A percentile compares a stretch with the other conserved stretches of the same genome.
Conservation (phyloP, 2,113 vertebrate genomes). For the Ammodytes marinus region DNA sequence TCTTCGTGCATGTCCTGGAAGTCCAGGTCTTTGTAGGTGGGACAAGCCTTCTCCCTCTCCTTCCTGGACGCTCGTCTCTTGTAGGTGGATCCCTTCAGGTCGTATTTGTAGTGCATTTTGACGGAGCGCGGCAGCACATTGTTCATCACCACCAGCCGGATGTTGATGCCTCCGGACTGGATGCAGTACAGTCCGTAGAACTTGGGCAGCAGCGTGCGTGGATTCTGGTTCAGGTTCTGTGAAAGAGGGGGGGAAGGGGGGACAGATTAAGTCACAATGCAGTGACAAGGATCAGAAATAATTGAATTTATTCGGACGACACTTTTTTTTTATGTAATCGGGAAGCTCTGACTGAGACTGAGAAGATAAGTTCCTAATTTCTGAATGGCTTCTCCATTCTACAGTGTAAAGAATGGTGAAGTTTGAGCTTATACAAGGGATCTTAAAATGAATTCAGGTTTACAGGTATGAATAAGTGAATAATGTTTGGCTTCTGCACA, state of each 20-base stretch:
- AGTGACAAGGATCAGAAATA: not conserved
- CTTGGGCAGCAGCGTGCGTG: slow-evolving; percentile 85
- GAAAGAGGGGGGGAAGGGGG: not conserved
- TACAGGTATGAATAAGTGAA: not conserved
- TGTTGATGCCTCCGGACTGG: slow-evolving; percentile 87
- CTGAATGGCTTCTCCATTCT: not conserved
- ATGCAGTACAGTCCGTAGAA: slow-evolving; percentile 87
- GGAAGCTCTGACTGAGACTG: not conserved
- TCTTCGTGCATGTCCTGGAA: slow-evolving; percentile 97
- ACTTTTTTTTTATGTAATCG: not conserved
- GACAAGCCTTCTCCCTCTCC: slow-evolving; percentile 82
- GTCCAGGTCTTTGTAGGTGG: slow-evolving; percentile 86
- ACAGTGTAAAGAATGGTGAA: not conserved
- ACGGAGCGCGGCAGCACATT: slow-evolving; percentile 85
- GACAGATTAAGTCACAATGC: not conserved
- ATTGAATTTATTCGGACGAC: not conserved
- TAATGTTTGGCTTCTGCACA: not conserved
- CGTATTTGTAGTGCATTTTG: slow-evolving; percentile 87
- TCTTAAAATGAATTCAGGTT: not conserved
- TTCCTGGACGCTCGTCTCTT: slow-evolving; percentile 85
- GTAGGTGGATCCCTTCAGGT: slow-evolving; percentile 86
- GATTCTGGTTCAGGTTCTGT: slow-evolving; percentile 87
- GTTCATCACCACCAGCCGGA: slow-evolving; percentile 87
- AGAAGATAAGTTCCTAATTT: not conserved
- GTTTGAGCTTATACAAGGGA: not conserved